Evolutionary conservation across 35 echinoderm and acorn worm genomes (phyloP).

Genomic region (Heliocidaris erythrogramma): DNA sequence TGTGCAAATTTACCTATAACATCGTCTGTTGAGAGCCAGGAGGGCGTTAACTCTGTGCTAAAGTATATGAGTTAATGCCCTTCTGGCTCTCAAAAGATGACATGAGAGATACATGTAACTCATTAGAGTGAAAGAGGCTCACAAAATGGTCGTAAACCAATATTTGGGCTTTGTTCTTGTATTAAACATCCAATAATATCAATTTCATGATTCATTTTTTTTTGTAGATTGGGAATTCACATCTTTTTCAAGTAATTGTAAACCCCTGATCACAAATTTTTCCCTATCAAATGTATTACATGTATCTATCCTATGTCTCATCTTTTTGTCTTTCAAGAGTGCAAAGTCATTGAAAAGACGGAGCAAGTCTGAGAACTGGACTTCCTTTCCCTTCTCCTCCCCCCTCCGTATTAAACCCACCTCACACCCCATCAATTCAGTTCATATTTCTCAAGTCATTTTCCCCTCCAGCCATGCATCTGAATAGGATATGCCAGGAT

Average conservation of each 20-base stretch:
- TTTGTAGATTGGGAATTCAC: neutral
- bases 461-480: conserved; percentile 4
- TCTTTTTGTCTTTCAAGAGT: neutral
- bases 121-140: too few relatives aligned
- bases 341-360: neutral
- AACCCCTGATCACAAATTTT: too few relatives aligned
- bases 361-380: neutral
- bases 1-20: neutral
- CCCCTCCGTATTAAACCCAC: neutral
- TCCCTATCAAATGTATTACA: too few relatives aligned
- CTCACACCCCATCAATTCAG: neutral
- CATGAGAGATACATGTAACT: too few relatives aligned
- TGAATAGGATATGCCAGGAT: conserved; percentile 37
- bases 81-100: too few relatives aligned
- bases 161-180: too few relatives aligned
- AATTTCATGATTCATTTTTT: neutral
- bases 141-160: too few relatives aligned
- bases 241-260: neutral
- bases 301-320: neutral
- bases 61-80: too few relatives aligned
- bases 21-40: too few relatives aligned
- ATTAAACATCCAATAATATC: too few relatives aligned
- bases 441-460: conserved; percentile 43
- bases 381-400: neutral
- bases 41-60: too few relatives aligned